Evolutionary conservation across 1,140 invertebrate genomes (phyloP).

Genomic region (Halesus radiatus): DNA sequence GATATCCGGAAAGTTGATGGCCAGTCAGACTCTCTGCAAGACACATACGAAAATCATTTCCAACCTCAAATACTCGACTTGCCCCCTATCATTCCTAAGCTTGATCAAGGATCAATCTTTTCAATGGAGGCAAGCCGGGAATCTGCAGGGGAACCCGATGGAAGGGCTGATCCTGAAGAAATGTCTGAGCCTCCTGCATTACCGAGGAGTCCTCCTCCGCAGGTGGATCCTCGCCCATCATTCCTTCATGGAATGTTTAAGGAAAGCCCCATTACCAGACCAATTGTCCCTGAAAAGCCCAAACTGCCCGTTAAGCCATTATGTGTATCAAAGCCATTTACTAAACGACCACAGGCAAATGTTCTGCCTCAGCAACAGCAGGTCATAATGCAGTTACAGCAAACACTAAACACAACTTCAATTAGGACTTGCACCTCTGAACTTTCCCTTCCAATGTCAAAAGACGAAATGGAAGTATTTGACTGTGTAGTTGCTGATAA

Average conservation of each 20-base stretch:
- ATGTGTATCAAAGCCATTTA: constrained; percentile 66
- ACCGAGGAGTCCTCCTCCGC: constrained; percentile 74
- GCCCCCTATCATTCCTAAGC: constrained; percentile 66
- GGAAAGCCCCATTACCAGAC: constrained; percentile 64
- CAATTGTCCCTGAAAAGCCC: constrained; percentile 73
- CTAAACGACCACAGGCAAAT: constrained; percentile 57
- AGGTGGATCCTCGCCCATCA: constrained; percentile 75
- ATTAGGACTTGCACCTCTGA: constrained; percentile 57
- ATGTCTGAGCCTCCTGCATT: constrained; percentile 76
- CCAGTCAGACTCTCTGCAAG: constrained; percentile 59
- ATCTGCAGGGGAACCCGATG: constrained; percentile 84
- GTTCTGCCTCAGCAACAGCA: constrained; percentile 65
- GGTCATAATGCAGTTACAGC: constrained; percentile 69
- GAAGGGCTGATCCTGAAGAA: constrained; percentile 82
- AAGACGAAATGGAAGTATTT: constrained; percentile 48
- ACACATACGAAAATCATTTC: constrained; percentile 63
- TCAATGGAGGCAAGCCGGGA: constrained; percentile 77
- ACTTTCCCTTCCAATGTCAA: constrained; percentile 18
- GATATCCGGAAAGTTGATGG: constrained; percentile 68
- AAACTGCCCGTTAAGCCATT: constrained; percentile 76
- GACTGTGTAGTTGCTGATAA: constrained; percentile 28
- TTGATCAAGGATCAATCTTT: constrained; percentile 64
- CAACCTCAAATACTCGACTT: constrained; percentile 68
- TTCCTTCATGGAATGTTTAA: constrained; percentile 77
- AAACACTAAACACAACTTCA: constrained; percentile 56